phyloP scores from a whole-genome alignment of 1,140 invertebrate genomes.

The Zophobas atratus region DNA sequence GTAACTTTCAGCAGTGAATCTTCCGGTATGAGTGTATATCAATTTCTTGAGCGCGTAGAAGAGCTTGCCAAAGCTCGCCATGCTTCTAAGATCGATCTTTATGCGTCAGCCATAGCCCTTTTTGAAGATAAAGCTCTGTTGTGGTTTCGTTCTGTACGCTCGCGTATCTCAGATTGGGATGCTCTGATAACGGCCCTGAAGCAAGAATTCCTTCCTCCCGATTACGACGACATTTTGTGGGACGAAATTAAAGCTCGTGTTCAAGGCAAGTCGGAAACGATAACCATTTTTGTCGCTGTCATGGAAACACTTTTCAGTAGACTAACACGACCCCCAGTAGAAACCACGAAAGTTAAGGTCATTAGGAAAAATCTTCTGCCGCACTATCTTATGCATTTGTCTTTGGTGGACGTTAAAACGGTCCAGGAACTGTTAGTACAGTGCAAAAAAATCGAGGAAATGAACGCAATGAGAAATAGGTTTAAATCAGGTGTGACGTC shows the following conservation, averaged over 20 bases:
- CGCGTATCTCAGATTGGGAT: constrained; percentile 42
- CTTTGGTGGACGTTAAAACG: too few species aligned
- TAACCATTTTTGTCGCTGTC: too few species aligned
- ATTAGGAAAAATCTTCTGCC: too few species aligned
- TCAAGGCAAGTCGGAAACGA: too few species aligned
- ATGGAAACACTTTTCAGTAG: too few species aligned
- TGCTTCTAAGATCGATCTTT: constrained; percentile 54
- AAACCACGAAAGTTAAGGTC: too few species aligned
- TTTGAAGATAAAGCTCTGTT: constrained; percentile 60
- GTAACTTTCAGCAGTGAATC: constrained; percentile 56
- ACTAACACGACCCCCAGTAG: too few species aligned
- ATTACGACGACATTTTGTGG: constrained; percentile 62
- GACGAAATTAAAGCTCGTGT: constrained; percentile 55
- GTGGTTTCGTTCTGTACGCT: constrained; percentile 59
- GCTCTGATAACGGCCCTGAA: constrained; percentile 10
- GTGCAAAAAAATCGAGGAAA: too few species aligned
- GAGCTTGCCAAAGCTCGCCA: constrained; percentile 59
- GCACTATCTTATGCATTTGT: too few species aligned
- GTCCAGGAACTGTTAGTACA: too few species aligned
- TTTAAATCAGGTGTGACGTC: too few species aligned
- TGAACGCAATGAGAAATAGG: too few species aligned
- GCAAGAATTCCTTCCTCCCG: constrained; percentile 49
- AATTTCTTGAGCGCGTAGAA: constrained; percentile 58
- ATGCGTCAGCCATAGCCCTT: constrained; percentile 57
- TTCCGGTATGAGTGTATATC: constrained; percentile 55